Base-by-base conservation (phyloP, 1,140 invertebrate genomes). In the Pseudomyrmex dendroicus region DNA sequence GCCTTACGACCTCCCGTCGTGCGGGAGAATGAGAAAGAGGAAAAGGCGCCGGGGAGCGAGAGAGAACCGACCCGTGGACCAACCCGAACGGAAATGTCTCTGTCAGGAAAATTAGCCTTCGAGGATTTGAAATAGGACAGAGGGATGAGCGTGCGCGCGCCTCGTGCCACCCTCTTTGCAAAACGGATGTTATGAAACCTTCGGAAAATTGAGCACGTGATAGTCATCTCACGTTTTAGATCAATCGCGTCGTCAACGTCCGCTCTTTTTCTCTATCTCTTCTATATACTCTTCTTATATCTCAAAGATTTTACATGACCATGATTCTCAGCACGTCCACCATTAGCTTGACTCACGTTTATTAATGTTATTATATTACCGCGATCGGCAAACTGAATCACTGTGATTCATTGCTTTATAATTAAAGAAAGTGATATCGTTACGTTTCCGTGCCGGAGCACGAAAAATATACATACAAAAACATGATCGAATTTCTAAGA, bases 31-130 rank as follows among this genome's bases (percentile, higher is more conserved):
- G 52, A 73, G 56, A 20, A 12, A 17, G 13, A 7, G 20, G 44
- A 5, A 59, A 9, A 8, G 22, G 12, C 1, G 63, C 12, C 12
- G 59, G 15, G 9, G 3, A 12, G 22, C 64, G 64, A 62, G 73
- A 62, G 73, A 57, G 48, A 22, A 5, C 64, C 4, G 12, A 67
- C 73, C n/a, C 62, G 64, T 15, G 78, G 20, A 61, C 70, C 48
- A 13, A 73, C 46, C 70, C 17, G 63, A 83, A 85, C 73, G 84
- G 84, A 88, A 89, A 89, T 83, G 86, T 89, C 86, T 89, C 87
- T 83, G 87, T 89, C 87, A 89, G 87, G 87, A 80, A 89, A 88
- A 89, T 89, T 89, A 89, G 66, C 86, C 83, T 68, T 52, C 84
- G 74, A 66, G 73, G 72, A 63, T 88, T 78, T 83, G 84, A 88